These are phyloP conservation scores for Polia nebulosa DNA, from an alignment of 2,888 invertebrate genomes.

Conservation along the genomic window DNA sequence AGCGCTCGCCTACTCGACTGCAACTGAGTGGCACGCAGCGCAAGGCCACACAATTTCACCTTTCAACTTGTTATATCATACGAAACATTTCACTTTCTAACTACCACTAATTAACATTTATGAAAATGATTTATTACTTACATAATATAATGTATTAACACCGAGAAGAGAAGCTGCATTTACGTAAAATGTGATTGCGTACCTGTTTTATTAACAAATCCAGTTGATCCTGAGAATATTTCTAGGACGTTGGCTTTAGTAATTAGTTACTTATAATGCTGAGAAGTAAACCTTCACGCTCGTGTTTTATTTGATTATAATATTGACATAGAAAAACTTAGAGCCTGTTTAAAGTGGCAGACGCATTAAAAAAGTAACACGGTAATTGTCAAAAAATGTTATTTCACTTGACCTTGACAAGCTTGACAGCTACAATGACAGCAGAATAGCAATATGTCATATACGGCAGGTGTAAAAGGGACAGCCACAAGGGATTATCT, in stretches of 20 bases:
- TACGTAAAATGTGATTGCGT: conserved; percentile 30
- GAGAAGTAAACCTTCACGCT: not conserved
- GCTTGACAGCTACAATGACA: conserved; percentile 37
- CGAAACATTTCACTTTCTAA: conserved; percentile 80
- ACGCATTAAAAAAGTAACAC: not conserved
- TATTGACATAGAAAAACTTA: not conserved
- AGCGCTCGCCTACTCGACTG: conserved; percentile 59
- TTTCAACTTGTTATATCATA: conserved; percentile 86
- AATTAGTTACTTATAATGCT: not conserved
- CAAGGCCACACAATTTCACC: conserved; percentile 82
- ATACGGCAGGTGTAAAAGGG: conserved; percentile 30
- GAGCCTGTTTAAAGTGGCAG: too few species aligned
- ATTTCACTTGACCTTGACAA: conserved; percentile 61
- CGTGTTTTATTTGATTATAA: conserved; percentile 12
- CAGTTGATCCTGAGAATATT: conserved; percentile 3
- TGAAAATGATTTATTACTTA: conserved; percentile 55
- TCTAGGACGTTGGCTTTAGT: conserved; percentile 6
- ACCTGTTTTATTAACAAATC: conserved; percentile 34
- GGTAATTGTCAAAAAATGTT: conserved; percentile 41
- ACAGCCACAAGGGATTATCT: conserved; percentile 22
- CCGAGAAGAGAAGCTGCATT: conserved; percentile 21
- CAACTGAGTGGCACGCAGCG: conserved; percentile 62
- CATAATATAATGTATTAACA: conserved; percentile 34
- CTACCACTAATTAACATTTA: conserved; percentile 56
- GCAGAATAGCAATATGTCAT: conserved; percentile 19